These are phyloP conservation scores for Lepilemur ruficaudatus DNA, from an alignment of 2,797 vertebrate genomes.

Conservation along the genomic window DNA sequence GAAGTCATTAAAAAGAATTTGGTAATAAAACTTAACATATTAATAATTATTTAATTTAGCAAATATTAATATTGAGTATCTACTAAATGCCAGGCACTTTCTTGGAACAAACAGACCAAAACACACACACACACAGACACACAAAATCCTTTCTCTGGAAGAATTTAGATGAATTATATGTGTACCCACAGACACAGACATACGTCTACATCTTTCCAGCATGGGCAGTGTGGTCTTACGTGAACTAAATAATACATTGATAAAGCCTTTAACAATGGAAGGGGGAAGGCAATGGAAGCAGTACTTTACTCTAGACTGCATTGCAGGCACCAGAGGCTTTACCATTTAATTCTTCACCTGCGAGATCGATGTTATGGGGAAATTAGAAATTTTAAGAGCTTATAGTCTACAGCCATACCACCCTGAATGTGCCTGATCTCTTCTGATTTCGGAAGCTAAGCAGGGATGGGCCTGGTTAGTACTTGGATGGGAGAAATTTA, in stretches of 20 bases:
- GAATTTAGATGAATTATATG: background rate
- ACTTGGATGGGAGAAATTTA: too few relatives aligned
- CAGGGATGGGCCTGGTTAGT: too few relatives aligned
- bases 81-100: background rate
- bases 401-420: too few relatives aligned
- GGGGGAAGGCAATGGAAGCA: background rate
- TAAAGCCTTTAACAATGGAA: background rate
- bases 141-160: background rate
- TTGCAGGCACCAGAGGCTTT: background rate
- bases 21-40: background rate
- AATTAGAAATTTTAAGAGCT: background rate
- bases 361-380: background rate
- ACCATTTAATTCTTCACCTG: background rate
- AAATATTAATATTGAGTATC: background rate
- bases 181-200: background rate
- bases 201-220: background rate
- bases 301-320: background rate
- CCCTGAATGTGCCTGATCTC: too few relatives aligned
- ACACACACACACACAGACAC: background rate
- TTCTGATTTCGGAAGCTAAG: too few relatives aligned
- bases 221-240: background rate
- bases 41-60: background rate
- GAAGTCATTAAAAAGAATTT: background rate
- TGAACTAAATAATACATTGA: background rate
- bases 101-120: background rate